Percentiles rank a stretch among this genome's conserved stretches.
These are phyloP conservation scores for Actinia tenebrosa DNA, from an alignment of 64 coral and sea anemone genomes.

Conservation along the genomic window DNA sequence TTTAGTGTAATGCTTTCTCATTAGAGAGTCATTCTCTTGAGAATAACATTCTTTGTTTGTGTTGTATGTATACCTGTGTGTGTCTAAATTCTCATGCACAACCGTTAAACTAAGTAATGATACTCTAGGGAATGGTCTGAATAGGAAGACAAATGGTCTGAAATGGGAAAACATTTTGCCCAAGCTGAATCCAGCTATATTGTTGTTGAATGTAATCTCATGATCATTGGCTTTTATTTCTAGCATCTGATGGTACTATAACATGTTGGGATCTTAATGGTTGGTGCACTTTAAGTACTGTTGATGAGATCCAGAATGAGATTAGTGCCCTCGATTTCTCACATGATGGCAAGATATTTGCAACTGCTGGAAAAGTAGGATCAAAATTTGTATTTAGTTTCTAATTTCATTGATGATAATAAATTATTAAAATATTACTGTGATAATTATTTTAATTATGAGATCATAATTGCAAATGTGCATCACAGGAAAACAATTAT, in stretches of 20 bases:
- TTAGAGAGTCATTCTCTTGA: too few relatives aligned
- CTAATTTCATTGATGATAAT: background rate
- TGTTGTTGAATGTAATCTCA: too few relatives aligned
- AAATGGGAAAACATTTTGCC: too few relatives aligned
- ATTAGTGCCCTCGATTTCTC: slow-evolving; percentile 95
- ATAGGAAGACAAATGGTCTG: too few relatives aligned
- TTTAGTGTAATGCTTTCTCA: too few relatives aligned
- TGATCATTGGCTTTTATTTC: background rate
- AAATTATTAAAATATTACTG: background rate
- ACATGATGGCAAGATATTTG: slow-evolving; percentile 95
- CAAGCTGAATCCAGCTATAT: too few relatives aligned
- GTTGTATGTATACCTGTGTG: too few relatives aligned
- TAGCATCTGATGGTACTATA: slow-evolving; percentile 79
- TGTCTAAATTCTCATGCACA: too few relatives aligned
- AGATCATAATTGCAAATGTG: background rate
- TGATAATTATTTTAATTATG: background rate
- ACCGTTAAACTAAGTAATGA: too few relatives aligned
- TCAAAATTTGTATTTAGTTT: background rate
- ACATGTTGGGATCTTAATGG: slow-evolving; percentile 78
- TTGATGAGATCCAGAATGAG: slow-evolving; percentile 92
- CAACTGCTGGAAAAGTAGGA: slow-evolving; percentile 87
- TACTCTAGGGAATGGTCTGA: too few relatives aligned
- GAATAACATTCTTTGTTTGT: too few relatives aligned
- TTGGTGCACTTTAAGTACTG: slow-evolving; percentile 38
- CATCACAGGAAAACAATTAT: too few relatives aligned